phyloP scores from a whole-genome alignment of 64 coral and sea anemone species.

The Actinia equina region DNA sequence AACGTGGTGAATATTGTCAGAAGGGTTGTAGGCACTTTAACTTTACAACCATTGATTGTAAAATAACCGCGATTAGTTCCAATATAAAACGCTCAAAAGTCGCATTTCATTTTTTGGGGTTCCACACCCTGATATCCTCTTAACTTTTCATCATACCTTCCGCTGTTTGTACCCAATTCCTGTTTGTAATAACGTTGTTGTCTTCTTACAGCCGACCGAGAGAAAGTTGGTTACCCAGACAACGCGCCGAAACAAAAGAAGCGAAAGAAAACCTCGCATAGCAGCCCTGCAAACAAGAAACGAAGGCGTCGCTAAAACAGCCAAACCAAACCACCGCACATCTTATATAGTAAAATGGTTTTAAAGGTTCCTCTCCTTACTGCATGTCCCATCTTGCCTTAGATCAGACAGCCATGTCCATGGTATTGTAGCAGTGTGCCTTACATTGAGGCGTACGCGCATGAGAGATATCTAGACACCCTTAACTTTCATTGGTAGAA shows the following conservation, averaged over 20 bases:
- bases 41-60: no score
- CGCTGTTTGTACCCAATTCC: neutral
- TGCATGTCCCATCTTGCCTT: neutral
- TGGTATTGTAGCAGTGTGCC: neutral
- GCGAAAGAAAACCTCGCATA: constrained; percentile 11
- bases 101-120: no score
- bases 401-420: no score
- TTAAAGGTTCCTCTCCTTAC: neutral
- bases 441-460: neutral
- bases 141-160: no score
- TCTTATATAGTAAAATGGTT: neutral
- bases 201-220: neutral
- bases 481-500: neutral
- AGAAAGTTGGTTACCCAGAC: neutral
- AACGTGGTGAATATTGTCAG: no score
- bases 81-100: no score
- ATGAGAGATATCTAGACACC: neutral
- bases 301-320: constrained; percentile 10
- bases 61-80: no score
- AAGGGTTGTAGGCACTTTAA: no score
- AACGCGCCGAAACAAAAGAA: neutral
- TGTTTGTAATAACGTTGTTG: no score
- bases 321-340: neutral
- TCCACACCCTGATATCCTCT: no score
- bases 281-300: neutral